Percentiles rank a stretch among this genome's conserved stretches.
These are phyloP conservation scores for Choreutis nemorana DNA, from an alignment of 2,888 invertebrate genomes.

Conservation along the genomic window DNA sequence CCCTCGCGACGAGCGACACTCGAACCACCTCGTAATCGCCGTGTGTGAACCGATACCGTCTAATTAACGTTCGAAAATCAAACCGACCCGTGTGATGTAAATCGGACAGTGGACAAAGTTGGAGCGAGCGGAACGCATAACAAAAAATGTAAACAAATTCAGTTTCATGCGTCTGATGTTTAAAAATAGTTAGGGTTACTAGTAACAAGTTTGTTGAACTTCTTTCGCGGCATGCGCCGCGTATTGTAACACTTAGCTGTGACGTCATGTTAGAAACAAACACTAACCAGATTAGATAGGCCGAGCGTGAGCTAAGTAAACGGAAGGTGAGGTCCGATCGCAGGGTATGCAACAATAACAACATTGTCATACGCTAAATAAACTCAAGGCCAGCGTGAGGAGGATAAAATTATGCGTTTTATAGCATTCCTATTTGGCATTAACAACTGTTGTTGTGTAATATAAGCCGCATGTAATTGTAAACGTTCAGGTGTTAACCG, in stretches of 20 bases:
- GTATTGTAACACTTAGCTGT: constrained; percentile 39
- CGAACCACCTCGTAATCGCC: constrained; percentile 9
- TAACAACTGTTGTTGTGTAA: too few relatives aligned
- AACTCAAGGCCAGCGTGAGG: too few relatives aligned
- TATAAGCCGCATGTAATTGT: too few relatives aligned
- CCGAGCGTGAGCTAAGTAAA: constrained; percentile 30
- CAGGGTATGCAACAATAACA: too few relatives aligned
- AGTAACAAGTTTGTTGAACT: constrained; percentile 54
- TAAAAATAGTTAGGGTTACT: constrained; percentile 18
- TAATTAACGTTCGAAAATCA: too few relatives aligned
- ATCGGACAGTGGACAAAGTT: too few relatives aligned
- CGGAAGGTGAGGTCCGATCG: constrained; percentile 20
- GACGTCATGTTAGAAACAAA: constrained; percentile 41
- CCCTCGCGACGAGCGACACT: constrained; percentile 10
- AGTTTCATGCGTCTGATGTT: constrained; percentile 13
- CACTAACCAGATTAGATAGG: constrained; percentile 54
- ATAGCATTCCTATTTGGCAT: too few relatives aligned
- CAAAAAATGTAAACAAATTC: constrained; percentile 17
- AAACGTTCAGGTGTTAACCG: too few relatives aligned
- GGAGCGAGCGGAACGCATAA: constrained; percentile 10
- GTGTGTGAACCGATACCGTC: too few relatives aligned
- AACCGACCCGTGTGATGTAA: too few relatives aligned
- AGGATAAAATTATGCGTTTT: constrained; percentile 20
- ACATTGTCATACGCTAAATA: too few relatives aligned
- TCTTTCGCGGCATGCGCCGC: constrained; percentile 40